Percentiles rank a stretch among this genome's conserved stretches.
Evolutionary conservation across 2,888 invertebrate species (phyloP).

Genomic region (Antheraea yamamai): DNA sequence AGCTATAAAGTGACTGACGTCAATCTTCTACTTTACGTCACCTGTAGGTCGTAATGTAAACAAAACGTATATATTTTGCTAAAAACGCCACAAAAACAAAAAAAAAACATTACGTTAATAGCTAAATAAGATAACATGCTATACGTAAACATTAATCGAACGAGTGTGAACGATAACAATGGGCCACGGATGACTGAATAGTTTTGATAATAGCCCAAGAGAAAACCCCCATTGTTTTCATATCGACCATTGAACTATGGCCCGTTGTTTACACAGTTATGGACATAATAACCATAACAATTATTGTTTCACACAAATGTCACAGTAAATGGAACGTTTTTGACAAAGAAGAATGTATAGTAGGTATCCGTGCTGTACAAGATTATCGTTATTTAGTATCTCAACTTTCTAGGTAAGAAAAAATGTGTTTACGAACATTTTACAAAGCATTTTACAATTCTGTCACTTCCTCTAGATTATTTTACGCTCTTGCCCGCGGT

Average conservation of each 20-base stretch:
- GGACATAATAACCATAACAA: conserved; percentile 1
- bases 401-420: not conserved
- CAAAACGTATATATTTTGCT: not conserved
- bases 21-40: not conserved
- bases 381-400: not conserved
- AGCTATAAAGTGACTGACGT: not conserved
- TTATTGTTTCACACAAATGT: not conserved
- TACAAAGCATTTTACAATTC: too few species aligned
- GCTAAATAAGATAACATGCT: not conserved
- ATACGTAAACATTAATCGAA: not conserved
- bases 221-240: conserved; percentile 7
- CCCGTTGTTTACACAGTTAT: conserved; percentile 4
- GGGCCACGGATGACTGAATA: conserved; percentile 3
- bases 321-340: not conserved
- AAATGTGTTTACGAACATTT: too few species aligned
- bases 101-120: not conserved
- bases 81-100: not conserved
- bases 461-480: too few species aligned
- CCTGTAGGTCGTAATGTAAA: not conserved
- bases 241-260: conserved; percentile 6
- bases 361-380: not conserved
- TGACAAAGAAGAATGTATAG: not conserved
- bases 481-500: too few species aligned
- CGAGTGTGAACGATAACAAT: conserved; percentile 5
- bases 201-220: conserved; percentile 4